A percentile compares a stretch with the other conserved stretches of the same genome.
Evolutionary conservation across 2,888 invertebrate genomes (phyloP).

Genomic region (Timema podura): DNA sequence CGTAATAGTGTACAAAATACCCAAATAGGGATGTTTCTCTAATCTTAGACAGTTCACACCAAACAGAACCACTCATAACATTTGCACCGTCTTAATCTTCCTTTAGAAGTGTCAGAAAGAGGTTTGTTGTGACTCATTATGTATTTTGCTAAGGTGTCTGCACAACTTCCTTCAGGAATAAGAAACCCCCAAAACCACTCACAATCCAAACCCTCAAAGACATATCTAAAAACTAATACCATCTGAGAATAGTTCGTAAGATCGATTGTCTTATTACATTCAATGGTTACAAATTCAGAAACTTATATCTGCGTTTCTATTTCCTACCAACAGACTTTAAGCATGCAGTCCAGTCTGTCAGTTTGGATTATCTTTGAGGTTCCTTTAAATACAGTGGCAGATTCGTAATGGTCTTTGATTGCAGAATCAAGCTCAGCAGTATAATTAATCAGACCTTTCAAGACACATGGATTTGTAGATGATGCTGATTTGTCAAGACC

Average conservation of each 20-base stretch:
- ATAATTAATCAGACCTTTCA: background rate
- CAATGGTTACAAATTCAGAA: background rate
- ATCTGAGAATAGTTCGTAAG: background rate
- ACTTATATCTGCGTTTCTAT: background rate
- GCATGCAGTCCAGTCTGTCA: slow-evolving; percentile 4
- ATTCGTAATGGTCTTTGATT: background rate
- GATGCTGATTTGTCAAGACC: background rate
- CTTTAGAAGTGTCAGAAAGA: background rate
- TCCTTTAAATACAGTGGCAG: background rate
- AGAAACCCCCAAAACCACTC: background rate
- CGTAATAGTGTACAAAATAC: background rate
- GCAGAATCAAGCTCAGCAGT: background rate
- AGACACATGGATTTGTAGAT: background rate
- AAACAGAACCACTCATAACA: background rate
- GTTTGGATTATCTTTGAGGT: background rate
- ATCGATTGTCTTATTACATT: background rate
- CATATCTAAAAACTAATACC: background rate
- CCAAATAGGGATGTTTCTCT: background rate
- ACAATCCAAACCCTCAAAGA: background rate
- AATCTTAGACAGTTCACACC: background rate
- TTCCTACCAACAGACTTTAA: background rate
- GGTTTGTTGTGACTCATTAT: background rate
- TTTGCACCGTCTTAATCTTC: background rate
- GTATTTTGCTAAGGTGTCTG: background rate
- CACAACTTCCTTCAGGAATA: background rate